A percentile compares a stretch with the other conserved stretches of the same genome.
These are phyloP conservation scores for Sebastes fasciatus DNA, from an alignment of 2,113 vertebrate genomes.

Conservation along the genomic window DNA sequence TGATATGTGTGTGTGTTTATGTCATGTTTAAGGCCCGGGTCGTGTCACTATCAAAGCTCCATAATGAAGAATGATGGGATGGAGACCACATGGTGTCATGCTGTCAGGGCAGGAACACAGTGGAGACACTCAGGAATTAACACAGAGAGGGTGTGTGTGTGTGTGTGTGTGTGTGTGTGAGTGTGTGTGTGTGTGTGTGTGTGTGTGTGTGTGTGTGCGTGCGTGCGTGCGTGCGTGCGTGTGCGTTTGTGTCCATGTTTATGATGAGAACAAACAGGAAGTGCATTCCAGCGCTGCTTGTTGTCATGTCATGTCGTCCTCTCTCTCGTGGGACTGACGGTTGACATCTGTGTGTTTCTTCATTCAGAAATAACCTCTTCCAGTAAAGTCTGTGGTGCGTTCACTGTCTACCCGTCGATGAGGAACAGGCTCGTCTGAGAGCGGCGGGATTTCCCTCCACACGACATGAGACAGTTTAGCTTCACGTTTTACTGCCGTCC, in stretches of 20 bases:
- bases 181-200: conserved; percentile 1
- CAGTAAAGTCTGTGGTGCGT: conserved; percentile 27
- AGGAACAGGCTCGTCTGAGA: conserved; percentile 16
- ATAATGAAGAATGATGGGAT: conserved; percentile 1
- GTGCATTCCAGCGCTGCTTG: conserved; percentile 55
- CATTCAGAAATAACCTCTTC: conserved; percentile 19
- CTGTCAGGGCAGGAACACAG: conserved; percentile 2
- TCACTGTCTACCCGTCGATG: conserved; percentile 21
- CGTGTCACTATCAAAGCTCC: conserved; percentile 26
- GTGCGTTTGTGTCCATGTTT: not conserved
- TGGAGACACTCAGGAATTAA: not conserved
- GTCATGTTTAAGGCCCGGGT: not conserved
- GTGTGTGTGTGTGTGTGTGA: not conserved
- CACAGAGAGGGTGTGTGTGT: not conserved
- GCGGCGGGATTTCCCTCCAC: conserved; percentile 16
- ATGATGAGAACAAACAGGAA: conserved; percentile 57
- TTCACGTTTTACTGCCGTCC: too few relatives aligned
- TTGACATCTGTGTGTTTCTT: not conserved
- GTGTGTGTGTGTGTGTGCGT: not conserved
- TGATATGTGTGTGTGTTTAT: not conserved
- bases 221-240: not conserved
- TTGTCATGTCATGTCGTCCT: conserved; percentile 31
- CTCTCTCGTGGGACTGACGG: not conserved
- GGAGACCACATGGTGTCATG: not conserved
- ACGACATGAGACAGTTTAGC: not conserved